phyloP scores from a whole-genome alignment of 2,888 invertebrate species.

The Lasioglossum zephyrum region DNA sequence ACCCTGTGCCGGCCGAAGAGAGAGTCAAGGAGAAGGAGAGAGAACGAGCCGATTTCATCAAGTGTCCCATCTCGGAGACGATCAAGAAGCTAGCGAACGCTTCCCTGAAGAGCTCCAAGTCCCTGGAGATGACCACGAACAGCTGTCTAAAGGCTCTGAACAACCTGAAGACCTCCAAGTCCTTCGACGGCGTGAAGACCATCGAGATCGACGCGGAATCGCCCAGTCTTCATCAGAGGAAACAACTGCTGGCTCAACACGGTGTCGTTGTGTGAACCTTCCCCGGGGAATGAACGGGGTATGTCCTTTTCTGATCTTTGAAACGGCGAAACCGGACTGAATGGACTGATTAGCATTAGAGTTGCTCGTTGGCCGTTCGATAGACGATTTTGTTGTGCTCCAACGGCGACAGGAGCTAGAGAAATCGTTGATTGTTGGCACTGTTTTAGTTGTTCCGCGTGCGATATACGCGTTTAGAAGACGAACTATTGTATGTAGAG shows the following conservation, averaged over 20 bases:
- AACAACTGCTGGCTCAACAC: constrained; percentile 81
- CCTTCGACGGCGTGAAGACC: constrained; percentile 70
- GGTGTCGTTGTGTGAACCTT: constrained; percentile 79
- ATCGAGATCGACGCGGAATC: constrained; percentile 78
- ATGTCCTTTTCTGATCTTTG: neutral
- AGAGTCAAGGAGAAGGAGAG: constrained; percentile 69
- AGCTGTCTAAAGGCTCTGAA: constrained; percentile 77
- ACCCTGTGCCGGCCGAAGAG: constrained; percentile 46
- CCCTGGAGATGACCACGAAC: constrained; percentile 77
- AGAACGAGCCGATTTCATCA: constrained; percentile 79
- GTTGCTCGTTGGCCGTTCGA: neutral
- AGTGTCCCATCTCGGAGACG: constrained; percentile 82
- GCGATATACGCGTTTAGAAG: neutral
- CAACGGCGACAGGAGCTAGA: neutral
- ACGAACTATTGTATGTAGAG: neutral
- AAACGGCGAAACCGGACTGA: neutral
- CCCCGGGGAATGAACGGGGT: neutral
- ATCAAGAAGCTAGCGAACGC: constrained; percentile 82
- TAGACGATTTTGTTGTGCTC: constrained; percentile 27
- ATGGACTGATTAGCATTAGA: constrained; percentile 16
- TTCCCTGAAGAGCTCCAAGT: constrained; percentile 79
- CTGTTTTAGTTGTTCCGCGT: neutral
- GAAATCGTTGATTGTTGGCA: constrained; percentile 3
- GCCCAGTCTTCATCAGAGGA: constrained; percentile 82
- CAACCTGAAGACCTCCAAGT: constrained; percentile 76